phyloP scores from a whole-genome alignment of 2,113 vertebrate species.

The Lasiurus cinereus region DNA sequence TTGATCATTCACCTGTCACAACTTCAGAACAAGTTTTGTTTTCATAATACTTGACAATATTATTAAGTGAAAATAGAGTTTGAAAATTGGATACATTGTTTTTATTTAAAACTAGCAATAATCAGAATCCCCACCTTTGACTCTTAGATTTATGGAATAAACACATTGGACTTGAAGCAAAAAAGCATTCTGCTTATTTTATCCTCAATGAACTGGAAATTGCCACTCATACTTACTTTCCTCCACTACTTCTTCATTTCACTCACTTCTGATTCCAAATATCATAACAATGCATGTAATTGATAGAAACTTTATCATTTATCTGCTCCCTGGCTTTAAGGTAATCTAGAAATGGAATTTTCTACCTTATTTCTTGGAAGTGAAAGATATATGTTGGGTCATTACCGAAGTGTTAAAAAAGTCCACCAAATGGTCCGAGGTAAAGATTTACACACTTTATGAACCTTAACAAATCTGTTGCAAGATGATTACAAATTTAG shows the following conservation, averaged over 20 bases:
- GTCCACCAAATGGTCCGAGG: too few relatives aligned
- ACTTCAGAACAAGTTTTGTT: background rate
- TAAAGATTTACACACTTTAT: background rate
- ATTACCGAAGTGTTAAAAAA: background rate
- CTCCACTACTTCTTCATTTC: background rate
- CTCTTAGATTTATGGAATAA: background rate
- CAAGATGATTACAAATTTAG: background rate
- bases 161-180: background rate
- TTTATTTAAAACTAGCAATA: background rate
- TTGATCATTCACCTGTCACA: background rate
- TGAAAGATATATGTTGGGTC: background rate
- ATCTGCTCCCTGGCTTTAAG: background rate
- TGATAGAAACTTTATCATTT: background rate
- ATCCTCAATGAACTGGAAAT: background rate
- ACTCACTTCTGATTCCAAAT: background rate
- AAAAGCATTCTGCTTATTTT: background rate
- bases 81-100: background rate
- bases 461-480: background rate
- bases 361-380: background rate
- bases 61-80: background rate
- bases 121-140: background rate
- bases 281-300: background rate
- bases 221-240: background rate
- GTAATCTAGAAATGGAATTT: background rate
- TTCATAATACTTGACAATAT: background rate